Percentiles rank a stretch among this genome's conserved stretches.
Conservation (phyloP, 2,113 vertebrate genomes). For the Oceanodroma tethys region DNA sequence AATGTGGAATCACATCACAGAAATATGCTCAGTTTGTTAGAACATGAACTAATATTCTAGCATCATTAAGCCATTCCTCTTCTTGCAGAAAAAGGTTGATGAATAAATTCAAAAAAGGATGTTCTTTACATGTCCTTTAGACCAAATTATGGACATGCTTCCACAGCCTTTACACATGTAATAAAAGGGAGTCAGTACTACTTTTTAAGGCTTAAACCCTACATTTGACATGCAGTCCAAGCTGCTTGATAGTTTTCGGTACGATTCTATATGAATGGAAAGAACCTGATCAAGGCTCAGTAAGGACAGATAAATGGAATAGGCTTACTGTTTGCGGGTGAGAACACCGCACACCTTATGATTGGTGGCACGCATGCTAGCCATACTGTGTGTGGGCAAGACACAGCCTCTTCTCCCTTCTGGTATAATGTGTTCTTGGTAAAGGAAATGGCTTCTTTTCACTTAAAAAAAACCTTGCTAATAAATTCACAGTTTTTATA, state of each 20-base stretch:
- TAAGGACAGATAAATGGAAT: not conserved
- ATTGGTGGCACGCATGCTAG: not conserved
- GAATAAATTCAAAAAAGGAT: not conserved
- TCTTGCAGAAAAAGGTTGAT: not conserved
- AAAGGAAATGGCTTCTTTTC: conserved; percentile 38
- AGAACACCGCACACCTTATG: not conserved
- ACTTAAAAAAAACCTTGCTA: conserved; percentile 39
- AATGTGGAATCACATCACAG: not conserved
- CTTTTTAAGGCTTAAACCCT: not conserved
- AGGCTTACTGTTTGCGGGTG: not conserved
- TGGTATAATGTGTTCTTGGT: conserved; percentile 32
- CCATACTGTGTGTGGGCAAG: conserved; percentile 58
- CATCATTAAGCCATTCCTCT: not conserved
- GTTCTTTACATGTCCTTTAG: not conserved
- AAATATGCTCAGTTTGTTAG: not conserved
- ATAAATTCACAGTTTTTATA: conserved; percentile 51
- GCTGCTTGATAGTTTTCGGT: not conserved
- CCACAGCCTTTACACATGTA: not conserved
- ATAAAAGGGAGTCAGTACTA: not conserved
- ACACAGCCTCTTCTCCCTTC: conserved; percentile 48
- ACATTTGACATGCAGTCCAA: not conserved
- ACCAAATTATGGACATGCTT: not conserved
- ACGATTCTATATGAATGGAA: not conserved
- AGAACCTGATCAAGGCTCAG: not conserved
- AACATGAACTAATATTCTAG: not conserved